A percentile compares a stretch with the other conserved stretches of the same genome.
Evolutionary conservation across 2,888 invertebrate species (phyloP).

Genomic region (Lithophane semibrunnea): DNA sequence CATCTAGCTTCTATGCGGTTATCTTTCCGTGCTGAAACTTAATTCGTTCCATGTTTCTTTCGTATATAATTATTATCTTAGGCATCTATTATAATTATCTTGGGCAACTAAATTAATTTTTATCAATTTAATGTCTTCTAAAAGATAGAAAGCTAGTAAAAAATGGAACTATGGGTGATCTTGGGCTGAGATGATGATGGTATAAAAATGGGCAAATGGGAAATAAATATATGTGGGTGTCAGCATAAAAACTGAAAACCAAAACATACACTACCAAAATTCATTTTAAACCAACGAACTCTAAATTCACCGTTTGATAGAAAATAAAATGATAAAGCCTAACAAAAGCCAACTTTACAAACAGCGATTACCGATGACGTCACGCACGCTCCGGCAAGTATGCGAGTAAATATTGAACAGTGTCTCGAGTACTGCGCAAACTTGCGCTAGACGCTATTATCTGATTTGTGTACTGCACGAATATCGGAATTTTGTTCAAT

Average conservation of each 20-base stretch:
- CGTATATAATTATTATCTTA: not conserved
- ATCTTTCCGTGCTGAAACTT: not conserved
- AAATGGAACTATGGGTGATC: not conserved
- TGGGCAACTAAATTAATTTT: not conserved
- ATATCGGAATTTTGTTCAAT: conserved; percentile 66
- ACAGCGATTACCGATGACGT: conserved; percentile 65
- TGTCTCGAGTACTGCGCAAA: conserved; percentile 80
- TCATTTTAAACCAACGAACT: not conserved
- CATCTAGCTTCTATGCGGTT: no score
- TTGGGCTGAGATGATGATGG: not conserved
- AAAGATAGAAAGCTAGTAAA: not conserved
- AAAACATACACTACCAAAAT: not conserved
- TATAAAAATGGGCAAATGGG: no score
- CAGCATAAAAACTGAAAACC: not conserved
- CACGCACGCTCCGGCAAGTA: conserved; percentile 55
- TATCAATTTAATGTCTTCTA: not conserved
- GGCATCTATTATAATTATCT: not conserved
- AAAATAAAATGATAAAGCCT: conserved; percentile 41
- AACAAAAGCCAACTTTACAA: conserved; percentile 52
- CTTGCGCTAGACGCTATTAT: conserved; percentile 69
- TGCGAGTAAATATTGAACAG: conserved; percentile 79
- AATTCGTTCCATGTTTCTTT: not conserved
- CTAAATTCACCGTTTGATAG: conserved; percentile 1
- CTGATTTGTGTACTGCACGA: conserved; percentile 67
- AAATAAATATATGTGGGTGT: no score